Conservation (phyloP, 92 coral and sea anemone genomes). For the Porites rus region DNA sequence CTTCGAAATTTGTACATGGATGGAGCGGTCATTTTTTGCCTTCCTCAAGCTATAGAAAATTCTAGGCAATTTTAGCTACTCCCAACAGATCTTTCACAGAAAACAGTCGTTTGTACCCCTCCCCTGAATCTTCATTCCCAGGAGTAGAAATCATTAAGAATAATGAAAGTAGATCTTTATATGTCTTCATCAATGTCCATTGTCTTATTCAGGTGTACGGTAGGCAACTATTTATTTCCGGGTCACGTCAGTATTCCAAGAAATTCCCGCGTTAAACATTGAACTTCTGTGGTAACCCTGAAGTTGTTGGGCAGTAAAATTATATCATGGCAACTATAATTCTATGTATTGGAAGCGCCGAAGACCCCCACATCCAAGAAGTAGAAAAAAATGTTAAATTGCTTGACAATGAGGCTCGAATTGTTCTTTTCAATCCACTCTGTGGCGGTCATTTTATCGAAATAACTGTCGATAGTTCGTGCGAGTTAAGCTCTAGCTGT, state of each 20-base stretch:
- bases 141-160: too few relatives aligned
- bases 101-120: too few relatives aligned
- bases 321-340: constrained; percentile 16
- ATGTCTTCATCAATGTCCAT: not conserved
- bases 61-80: too few relatives aligned
- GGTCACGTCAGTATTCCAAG: not conserved
- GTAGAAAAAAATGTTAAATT: constrained; percentile 31
- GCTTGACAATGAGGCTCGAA: constrained; percentile 39
- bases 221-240: not conserved
- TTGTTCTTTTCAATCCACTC: constrained; percentile 59
- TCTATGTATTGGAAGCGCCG: constrained; percentile 47
- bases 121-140: too few relatives aligned
- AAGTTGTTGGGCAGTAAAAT: too few relatives aligned
- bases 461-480: constrained; percentile 22
- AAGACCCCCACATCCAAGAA: constrained; percentile 55
- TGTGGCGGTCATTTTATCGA: constrained; percentile 52
- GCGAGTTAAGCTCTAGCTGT: not conserved
- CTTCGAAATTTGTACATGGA: too few relatives aligned
- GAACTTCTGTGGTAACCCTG: not conserved
- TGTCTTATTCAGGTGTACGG: not conserved
- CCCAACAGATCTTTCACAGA: too few relatives aligned
- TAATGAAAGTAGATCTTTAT: too few relatives aligned
- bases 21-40: too few relatives aligned
- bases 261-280: not conserved
- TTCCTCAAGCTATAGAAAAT: too few relatives aligned